A percentile compares a stretch with the other conserved stretches of the same genome.
phyloP scores from a whole-genome alignment of 1,140 invertebrate genomes.

The Bombus pyrosoma region DNA sequence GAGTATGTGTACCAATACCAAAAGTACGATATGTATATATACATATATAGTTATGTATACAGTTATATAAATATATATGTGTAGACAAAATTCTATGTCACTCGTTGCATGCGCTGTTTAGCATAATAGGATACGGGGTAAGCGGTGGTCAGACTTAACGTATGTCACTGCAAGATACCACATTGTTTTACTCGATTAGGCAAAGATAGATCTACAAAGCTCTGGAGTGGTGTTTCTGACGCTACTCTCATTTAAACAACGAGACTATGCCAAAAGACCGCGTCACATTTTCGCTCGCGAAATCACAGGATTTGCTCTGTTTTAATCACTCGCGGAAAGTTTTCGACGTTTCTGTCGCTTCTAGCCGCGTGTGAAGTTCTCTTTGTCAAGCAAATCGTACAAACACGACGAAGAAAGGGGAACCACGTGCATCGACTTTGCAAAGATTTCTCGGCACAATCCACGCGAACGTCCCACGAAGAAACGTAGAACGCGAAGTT shows the following conservation, averaged over 20 bases:
- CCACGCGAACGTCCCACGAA: background rate
- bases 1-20: slow-evolving; percentile 43
- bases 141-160: slow-evolving; percentile 67
- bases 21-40: slow-evolving; percentile 36
- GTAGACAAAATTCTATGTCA: slow-evolving; percentile 68
- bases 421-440: background rate
- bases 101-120: slow-evolving; percentile 71
- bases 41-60: slow-evolving; percentile 21
- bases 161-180: slow-evolving; percentile 64
- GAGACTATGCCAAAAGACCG: background rate
- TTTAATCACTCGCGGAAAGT: too few relatives aligned
- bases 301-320: too few relatives aligned
- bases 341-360: too few relatives aligned
- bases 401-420: background rate
- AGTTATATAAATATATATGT: slow-evolving; percentile 53
- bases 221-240: slow-evolving; percentile 56
- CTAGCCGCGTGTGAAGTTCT: background rate
- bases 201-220: slow-evolving; percentile 67
- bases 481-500: background rate
- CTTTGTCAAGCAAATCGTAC: background rate
- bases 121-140: slow-evolving; percentile 68
- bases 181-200: slow-evolving; percentile 55
- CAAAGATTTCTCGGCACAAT: background rate
- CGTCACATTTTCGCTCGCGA: background rate
- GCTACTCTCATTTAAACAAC: slow-evolving; percentile 45